Percentiles rank a stretch among this genome's conserved stretches.
Evolutionary conservation across 1,140 invertebrate genomes (phyloP).

Genomic region (Aphelinus certus): DNA sequence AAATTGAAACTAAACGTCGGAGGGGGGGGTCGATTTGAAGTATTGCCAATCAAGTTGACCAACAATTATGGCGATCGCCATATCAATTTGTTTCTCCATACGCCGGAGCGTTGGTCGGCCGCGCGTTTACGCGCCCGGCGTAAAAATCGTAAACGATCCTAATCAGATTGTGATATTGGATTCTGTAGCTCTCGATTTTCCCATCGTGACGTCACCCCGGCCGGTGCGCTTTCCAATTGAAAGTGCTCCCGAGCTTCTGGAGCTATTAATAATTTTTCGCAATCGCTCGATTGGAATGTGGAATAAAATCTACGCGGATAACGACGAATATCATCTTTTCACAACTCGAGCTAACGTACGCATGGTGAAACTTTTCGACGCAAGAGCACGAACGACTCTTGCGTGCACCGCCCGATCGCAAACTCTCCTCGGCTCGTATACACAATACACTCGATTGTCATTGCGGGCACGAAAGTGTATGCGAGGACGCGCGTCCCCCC

Average conservation of each 20-base stretch:
- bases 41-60: constrained; percentile 5
- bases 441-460: constrained; percentile 9
- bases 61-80: not conserved
- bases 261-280: too few relatives aligned
- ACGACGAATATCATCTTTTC: too few relatives aligned
- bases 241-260: too few relatives aligned
- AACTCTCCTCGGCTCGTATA: too few relatives aligned
- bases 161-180: too few relatives aligned
- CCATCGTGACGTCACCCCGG: too few relatives aligned
- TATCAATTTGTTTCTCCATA: not conserved
- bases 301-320: too few relatives aligned
- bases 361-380: not conserved
- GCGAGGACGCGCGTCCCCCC: not conserved
- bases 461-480: not conserved
- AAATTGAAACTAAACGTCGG: not conserved
- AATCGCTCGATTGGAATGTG: too few relatives aligned
- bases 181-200: too few relatives aligned
- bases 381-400: not conserved
- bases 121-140: not conserved
- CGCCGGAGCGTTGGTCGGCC: not conserved
- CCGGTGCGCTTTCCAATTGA: too few relatives aligned
- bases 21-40: not conserved
- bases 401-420: not conserved
- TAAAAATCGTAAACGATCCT: too few relatives aligned
- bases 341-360: too few relatives aligned